Percentiles rank a stretch among this genome's conserved stretches.
Conservation (phyloP, 2,888 invertebrate genomes). For the Erpobdella octoculata region DNA sequence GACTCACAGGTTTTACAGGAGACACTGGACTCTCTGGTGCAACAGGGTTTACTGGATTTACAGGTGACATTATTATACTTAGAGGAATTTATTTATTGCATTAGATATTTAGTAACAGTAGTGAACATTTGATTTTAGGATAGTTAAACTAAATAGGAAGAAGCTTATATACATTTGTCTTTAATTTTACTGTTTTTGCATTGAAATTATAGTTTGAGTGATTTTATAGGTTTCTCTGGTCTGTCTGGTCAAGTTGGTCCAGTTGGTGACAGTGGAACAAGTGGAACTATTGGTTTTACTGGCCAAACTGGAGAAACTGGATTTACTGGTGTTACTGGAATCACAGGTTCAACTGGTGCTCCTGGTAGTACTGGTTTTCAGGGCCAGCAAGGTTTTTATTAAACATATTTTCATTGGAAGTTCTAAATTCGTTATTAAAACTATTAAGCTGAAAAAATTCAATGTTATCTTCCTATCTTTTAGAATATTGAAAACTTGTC, state of each 20-base stretch:
- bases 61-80: neutral
- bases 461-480: too few relatives aligned
- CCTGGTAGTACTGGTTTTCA: conserved; percentile 21
- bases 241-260: neutral
- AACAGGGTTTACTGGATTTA: neutral
- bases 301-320: conserved; percentile 29
- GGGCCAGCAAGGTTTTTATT: conserved; percentile 13
- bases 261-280: neutral
- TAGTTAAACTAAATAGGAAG: too few relatives aligned
- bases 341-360: conserved; percentile 14
- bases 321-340: conserved; percentile 31
- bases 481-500: too few relatives aligned
- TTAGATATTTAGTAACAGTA: too few relatives aligned
- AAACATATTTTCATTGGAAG: too few relatives aligned
- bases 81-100: neutral
- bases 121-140: too few relatives aligned
- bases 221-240: neutral
- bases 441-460: too few relatives aligned
- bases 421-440: too few relatives aligned
- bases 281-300: neutral
- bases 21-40: neutral
- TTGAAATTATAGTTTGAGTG: too few relatives aligned
- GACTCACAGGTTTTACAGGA: conserved; percentile 10
- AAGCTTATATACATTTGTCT: neutral
- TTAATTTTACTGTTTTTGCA: neutral